Evolutionary conservation across 2,888 invertebrate species (phyloP).

Genomic region (Hetaerina titia): DNA sequence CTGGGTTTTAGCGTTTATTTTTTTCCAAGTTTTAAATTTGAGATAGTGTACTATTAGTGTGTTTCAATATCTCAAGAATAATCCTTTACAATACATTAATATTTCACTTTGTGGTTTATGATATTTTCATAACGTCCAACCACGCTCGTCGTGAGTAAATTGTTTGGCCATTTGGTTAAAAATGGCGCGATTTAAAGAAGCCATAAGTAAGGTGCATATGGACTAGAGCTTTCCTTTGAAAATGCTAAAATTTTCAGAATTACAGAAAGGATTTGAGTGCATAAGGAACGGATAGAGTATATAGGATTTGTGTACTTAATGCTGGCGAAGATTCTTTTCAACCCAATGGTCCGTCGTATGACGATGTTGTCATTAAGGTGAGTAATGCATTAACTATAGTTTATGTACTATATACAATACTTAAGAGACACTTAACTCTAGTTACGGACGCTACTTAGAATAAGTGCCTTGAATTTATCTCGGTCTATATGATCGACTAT

Average conservation of each 20-base stretch:
- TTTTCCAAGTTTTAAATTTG: too few species aligned
- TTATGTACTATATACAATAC: background rate
- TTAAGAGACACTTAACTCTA: background rate
- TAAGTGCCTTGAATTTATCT: constrained; percentile 38
- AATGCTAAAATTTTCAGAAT: too few species aligned
- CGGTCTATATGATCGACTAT: constrained; percentile 20
- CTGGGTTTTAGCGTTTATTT: too few species aligned
- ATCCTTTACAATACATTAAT: too few species aligned
- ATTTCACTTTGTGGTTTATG: too few species aligned
- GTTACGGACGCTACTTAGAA: background rate
- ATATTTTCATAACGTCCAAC: too few species aligned
- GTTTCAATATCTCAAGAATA: too few species aligned
- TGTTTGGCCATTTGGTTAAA: background rate
- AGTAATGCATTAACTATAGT: background rate
- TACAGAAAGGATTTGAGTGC: too few species aligned
- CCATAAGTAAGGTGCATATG: too few species aligned
- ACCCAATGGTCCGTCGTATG: background rate
- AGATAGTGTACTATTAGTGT: too few species aligned
- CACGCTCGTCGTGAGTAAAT: background rate
- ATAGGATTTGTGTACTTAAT: background rate
- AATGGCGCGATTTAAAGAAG: background rate
- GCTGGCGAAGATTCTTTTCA: background rate
- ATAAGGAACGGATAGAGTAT: too few species aligned
- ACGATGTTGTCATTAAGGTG: background rate
- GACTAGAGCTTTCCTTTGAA: too few species aligned